Evolutionary conservation across 2,113 vertebrate genomes (phyloP).

Genomic region (Ictalurus punctatus): DNA sequence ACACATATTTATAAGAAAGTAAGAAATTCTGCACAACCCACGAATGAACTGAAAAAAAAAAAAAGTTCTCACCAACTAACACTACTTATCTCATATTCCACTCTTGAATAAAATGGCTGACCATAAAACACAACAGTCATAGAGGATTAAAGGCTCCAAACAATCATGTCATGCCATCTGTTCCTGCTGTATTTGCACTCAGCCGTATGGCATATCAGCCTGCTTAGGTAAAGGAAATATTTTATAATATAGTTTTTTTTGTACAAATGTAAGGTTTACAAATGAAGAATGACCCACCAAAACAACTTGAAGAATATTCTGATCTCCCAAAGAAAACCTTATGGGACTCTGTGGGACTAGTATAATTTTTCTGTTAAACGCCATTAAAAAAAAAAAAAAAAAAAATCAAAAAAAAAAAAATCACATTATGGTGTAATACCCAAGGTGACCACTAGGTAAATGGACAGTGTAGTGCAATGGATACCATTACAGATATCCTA

Average conservation of each 20-base stretch:
- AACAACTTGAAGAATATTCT: neutral
- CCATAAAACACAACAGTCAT: slow-evolving; percentile 46
- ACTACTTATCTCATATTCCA: slow-evolving; percentile 1
- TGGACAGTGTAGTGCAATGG: slow-evolving; percentile 33
- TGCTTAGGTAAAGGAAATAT: neutral
- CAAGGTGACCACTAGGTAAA: slow-evolving; percentile 51
- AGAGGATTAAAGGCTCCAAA: slow-evolving; percentile 52
- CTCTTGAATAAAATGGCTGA: slow-evolving; percentile 57
- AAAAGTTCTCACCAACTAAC: neutral
- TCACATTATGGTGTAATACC: slow-evolving; percentile 6
- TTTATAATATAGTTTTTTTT: neutral
- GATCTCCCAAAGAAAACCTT: neutral
- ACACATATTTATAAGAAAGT: neutral
- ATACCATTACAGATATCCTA: slow-evolving; percentile 21
- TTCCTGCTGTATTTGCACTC: slow-evolving; percentile 37
- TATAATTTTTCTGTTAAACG: neutral
- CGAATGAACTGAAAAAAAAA: neutral
- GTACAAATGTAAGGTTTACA: neutral
- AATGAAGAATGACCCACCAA: neutral
- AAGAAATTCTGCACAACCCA: neutral
- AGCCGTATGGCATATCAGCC: neutral
- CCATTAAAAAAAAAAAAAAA: neutral
- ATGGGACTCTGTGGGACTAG: neutral
- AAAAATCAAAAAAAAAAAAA: neutral
- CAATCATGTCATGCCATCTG: slow-evolving; percentile 55